Evolutionary conservation across 2,797 vertebrate species (phyloP), one percentile per base, ranked within the genome.

Genomic region (Pitangus sulphuratus): DNA sequence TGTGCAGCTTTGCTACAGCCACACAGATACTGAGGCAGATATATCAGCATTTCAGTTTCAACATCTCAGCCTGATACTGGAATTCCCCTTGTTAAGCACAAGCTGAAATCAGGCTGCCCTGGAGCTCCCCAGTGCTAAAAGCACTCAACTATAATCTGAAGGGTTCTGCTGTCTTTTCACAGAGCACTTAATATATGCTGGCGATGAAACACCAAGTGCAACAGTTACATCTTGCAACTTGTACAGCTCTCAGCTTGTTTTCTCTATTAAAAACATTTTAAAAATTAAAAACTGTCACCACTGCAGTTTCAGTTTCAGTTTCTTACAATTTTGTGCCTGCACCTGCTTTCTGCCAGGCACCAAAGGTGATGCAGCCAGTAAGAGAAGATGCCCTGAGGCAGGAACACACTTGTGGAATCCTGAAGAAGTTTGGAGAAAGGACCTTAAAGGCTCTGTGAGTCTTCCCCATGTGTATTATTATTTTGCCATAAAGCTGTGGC

Each of bases 361-460:
- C 76, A 12, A 45, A 68, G 40, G 61, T 89, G 37, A 6, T 53
- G 48, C 84, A 94, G 65, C 54, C 53, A 8, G 2, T 92, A 15
- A 42, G 28, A 69, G 76, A 87, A 35, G 53, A 82, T 4, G 13
- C 86, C 40, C 20, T 53, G 48, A 37, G 47, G 22, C 91, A 96
- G 64, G 89, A 94, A 16, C 83, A 96, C 22, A 82, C 37, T 0
- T 98, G 97, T 31, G 85, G 15, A 6, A 83, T 96, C 84, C 5
- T 97, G 69, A 47, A 78, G 19, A 70, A 81, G 26, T 96, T 93
- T 71, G 89, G 89, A 60, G 81, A 82, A 39, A 53, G 64, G 50
- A 57, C 58, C 6, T 9, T 95, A 28, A 37, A 60, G 26, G 87
- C 80, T 61, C 5, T 92, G 97, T 97, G 88, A 97, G 97, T 94